Evolutionary conservation across 2,888 invertebrate species (phyloP), one percentile per base, ranked within the genome.

Genomic region (Chironomus tentans): DNA sequence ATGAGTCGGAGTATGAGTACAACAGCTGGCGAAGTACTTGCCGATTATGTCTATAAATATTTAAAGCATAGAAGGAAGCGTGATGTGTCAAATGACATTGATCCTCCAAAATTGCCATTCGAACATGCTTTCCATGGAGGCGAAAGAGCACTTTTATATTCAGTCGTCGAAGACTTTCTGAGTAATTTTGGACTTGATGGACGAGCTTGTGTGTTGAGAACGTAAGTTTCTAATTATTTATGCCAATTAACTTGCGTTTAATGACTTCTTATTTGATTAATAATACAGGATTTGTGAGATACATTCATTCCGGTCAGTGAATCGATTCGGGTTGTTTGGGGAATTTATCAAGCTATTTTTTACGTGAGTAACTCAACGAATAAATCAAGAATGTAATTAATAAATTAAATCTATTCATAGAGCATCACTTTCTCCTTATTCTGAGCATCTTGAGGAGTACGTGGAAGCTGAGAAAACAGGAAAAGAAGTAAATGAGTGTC

Each of bases 331-430:
- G 4, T 87, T 94, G 71, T 82, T 94, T 65, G 94, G 94, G 0
- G 94, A 94, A 86, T 87, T 93, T 80, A 86, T 93, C 78, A 92
- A 92, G 81, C 82, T 94, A 5, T 93, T 94, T 82, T 88, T 94
- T 80, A 92, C 93, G 94, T 94, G 82, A 88, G 89, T 50, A 6
- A 13, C 15, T 15, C 38, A 7, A 28, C 5, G 28, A 28, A 38
- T 38, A 56, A 18, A 18, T 56, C 18, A 50, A 13, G 50, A 0
- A 1, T 18, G 3, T 2, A 56, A 56, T 18, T 18, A 38, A 18
- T 65, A 2, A 12, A 13, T 65, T 70, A 70, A 28, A 70, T 50
- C 50, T 47, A 76, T 68, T 70, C 81, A 56, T 81, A 94, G 94
- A 73, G 93, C 93, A 0, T 93, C 91, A 79, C 91, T 90, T 82